These are phyloP conservation scores for Aphelenchoides fujianensis DNA, from an alignment of 1,140 invertebrate species.

Conservation along the genomic window DNA sequence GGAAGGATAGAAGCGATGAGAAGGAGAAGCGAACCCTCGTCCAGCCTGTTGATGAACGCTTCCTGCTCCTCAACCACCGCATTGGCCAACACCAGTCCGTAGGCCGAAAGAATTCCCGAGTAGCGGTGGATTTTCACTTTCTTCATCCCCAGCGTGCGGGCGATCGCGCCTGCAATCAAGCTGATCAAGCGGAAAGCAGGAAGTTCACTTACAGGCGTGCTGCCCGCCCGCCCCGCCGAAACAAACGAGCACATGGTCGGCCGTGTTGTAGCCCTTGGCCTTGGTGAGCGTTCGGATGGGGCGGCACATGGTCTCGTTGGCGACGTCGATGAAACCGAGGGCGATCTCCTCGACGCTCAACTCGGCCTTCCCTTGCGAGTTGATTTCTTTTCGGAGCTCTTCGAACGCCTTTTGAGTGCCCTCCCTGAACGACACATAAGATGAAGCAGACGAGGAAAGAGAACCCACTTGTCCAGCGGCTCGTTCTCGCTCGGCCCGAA, in stretches of 20 bases:
- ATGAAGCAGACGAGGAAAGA: neutral
- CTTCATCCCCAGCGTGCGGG: constrained; percentile 65
- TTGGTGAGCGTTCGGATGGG: constrained; percentile 84
- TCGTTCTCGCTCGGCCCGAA: constrained; percentile 87
- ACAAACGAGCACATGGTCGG: constrained; percentile 84
- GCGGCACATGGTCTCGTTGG: constrained; percentile 97
- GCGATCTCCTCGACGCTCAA: constrained; percentile 77
- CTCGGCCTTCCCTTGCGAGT: constrained; percentile 28
- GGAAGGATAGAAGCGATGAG: neutral
- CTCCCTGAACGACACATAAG: constrained; percentile 36
- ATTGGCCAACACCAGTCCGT: constrained; percentile 94
- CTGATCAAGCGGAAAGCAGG: neutral
- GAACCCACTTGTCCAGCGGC: constrained; percentile 74
- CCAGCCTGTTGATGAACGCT: constrained; percentile 32
- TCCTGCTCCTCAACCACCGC: constrained; percentile 78
- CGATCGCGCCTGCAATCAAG: neutral
- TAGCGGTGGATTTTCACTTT: constrained; percentile 68
- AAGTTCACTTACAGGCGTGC: constrained; percentile 74
- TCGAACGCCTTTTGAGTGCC: constrained; percentile 72
- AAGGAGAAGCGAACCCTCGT: constrained; percentile 25
- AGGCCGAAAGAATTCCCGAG: constrained; percentile 92
- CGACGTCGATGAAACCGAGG: constrained; percentile 91
- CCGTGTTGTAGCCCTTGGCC: constrained; percentile 84
- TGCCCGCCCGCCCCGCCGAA: constrained; percentile 98
- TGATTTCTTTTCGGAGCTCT: constrained; percentile 72